Conservation (phyloP, 2,888 invertebrate genomes). For the Plutella xylostella region DNA sequence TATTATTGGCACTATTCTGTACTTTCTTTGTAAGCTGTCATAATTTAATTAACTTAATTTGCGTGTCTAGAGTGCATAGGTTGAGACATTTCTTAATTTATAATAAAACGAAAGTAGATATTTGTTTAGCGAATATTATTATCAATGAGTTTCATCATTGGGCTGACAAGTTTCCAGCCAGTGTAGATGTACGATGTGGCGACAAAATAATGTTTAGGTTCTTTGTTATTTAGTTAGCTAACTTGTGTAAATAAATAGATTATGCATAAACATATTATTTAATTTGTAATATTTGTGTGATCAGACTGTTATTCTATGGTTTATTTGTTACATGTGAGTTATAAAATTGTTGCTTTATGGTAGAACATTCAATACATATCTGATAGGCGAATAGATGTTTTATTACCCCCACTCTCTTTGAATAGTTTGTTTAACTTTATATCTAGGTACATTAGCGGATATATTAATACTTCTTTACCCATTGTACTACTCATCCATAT, state of each 20-base stretch:
- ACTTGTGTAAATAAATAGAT: constrained; percentile 68
- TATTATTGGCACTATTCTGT: no score
- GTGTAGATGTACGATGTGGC: constrained; percentile 18
- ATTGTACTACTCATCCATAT: constrained; percentile 34
- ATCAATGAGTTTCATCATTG: no score
- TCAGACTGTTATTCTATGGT: constrained; percentile 67
- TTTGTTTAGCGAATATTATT: constrained; percentile 1
- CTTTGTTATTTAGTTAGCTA: constrained; percentile 70
- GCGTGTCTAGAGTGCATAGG: no score
- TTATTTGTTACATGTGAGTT: constrained; percentile 63
- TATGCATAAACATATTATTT: constrained; percentile 58
- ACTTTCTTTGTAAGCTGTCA: no score
- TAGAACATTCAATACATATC: constrained; percentile 54
- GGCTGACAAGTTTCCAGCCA: no score
- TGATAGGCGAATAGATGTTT: constrained; percentile 46
- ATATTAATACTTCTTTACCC: constrained; percentile 27
- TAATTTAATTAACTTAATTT: no score
- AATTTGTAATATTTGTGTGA: constrained; percentile 68
- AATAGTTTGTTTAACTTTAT: constrained; percentile 37
- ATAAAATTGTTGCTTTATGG: constrained; percentile 50
- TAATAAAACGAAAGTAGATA: background rate
- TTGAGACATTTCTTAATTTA: background rate
- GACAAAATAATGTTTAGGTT: constrained; percentile 60
- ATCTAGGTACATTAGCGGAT: constrained; percentile 29
- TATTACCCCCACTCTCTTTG: constrained; percentile 24